Conservation (phyloP, 2,797 vertebrate species). For the Xyrichtys novacula region DNA sequence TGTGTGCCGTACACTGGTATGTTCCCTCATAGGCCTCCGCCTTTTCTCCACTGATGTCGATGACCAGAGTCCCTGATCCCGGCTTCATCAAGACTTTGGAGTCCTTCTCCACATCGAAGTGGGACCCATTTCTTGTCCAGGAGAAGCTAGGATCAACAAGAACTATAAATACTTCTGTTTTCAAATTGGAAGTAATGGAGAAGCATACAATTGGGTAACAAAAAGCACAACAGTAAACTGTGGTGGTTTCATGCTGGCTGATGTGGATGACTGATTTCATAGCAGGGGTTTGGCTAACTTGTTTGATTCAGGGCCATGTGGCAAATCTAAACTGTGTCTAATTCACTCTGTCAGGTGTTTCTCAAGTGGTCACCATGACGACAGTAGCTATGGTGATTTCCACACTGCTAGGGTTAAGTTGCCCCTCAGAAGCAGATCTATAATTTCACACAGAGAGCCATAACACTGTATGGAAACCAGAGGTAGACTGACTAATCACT, state of each 20-base stretch:
- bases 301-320: constrained; percentile 5
- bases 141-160: constrained; percentile 87
- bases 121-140: constrained; percentile 95
- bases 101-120: constrained; percentile 96
- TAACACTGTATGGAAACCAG: constrained; percentile 8
- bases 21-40: constrained; percentile 94
- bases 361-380: constrained; percentile 49
- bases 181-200: neutral
- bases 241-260: neutral
- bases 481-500: too few species aligned
- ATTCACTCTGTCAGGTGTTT: constrained; percentile 52
- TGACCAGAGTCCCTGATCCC: constrained; percentile 91
- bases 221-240: neutral
- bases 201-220: neutral
- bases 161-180: neutral
- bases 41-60: constrained; percentile 94
- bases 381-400: constrained; percentile 56
- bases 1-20: constrained; percentile 95
- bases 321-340: constrained; percentile 25
- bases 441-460: constrained; percentile 11
- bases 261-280: constrained; percentile 14
- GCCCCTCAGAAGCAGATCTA: constrained; percentile 16
- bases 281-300: neutral
- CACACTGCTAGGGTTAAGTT: constrained; percentile 28
- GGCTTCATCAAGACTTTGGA: constrained; percentile 91